A percentile compares a stretch with the other conserved stretches of the same genome.
Conservation (phyloP, 2,113 vertebrate species). For the Tupaia chinensis region DNA sequence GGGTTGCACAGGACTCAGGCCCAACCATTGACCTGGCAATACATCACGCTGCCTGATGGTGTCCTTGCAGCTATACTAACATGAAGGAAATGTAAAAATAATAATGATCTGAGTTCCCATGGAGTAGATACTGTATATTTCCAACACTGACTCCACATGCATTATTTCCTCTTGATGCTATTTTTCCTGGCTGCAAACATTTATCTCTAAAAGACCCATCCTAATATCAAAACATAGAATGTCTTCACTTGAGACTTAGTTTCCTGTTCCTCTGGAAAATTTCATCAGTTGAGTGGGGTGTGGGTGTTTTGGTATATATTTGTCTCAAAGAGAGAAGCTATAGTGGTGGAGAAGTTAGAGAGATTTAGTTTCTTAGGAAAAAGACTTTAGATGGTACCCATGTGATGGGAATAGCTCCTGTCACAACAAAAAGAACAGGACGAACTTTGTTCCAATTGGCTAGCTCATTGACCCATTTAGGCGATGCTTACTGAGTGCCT, state of each 20-base stretch:
- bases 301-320: neutral
- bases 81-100: neutral
- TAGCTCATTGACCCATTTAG: neutral
- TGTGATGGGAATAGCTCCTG: rapidly evolving
- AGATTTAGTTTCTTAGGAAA: neutral
- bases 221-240: slow-evolving; percentile 63
- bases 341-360: neutral
- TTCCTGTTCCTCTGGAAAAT: slow-evolving; percentile 76
- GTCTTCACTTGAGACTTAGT: slow-evolving; percentile 56
- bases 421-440: neutral
- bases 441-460: no score
- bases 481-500: neutral
- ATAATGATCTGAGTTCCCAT: neutral
- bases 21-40: rapidly evolving
- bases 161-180: slow-evolving; percentile 49
- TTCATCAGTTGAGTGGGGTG: neutral
- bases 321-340: slow-evolving; percentile 33
- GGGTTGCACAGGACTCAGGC: neutral
- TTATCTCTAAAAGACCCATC: slow-evolving; percentile 66
- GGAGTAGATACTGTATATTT: neutral
- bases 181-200: slow-evolving; percentile 72
- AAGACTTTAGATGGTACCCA: neutral
- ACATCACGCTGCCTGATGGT: neutral
- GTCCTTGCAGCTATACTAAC: slow-evolving; percentile 39
- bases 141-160: neutral